phyloP scores from a whole-genome alignment of 2,888 invertebrate genomes.

The Cryptocephalus primarius region DNA sequence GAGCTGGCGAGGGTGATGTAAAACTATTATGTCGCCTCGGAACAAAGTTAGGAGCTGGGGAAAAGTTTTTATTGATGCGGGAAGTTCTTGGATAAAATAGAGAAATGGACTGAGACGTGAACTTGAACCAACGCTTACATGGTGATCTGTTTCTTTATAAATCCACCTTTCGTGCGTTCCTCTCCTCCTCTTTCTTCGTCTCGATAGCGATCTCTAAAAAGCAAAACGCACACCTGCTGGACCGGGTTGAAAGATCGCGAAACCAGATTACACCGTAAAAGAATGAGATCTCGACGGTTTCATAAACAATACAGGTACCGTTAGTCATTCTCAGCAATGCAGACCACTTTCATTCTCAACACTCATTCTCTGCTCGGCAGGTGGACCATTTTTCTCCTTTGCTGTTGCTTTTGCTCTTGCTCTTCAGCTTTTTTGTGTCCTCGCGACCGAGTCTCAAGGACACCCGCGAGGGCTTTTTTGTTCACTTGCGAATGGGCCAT shows the following conservation, averaged over 20 bases:
- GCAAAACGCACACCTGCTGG: slow-evolving; percentile 2
- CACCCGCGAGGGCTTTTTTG: slow-evolving; percentile 1
- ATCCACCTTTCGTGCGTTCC: no score
- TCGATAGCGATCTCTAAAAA: no score
- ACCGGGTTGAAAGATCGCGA: background rate
- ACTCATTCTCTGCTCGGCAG: slow-evolving; percentile 1
- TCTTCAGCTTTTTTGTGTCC: background rate
- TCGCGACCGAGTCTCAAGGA: background rate
- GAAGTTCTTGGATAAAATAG: no score
- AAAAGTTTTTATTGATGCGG: no score
- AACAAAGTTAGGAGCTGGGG: no score
- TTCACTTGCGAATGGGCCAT: no score
- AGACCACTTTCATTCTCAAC: slow-evolving; percentile 13
- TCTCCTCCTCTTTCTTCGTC: no score
- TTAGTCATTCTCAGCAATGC: slow-evolving; percentile 8
- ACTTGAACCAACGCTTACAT: no score
- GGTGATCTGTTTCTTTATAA: no score
- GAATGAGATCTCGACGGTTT: slow-evolving; percentile 8
- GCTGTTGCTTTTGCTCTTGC: background rate
- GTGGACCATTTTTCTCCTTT: slow-evolving; percentile 2
- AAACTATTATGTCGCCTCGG: no score
- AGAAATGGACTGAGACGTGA: no score
- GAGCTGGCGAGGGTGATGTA: no score
- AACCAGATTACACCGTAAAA: slow-evolving; percentile 12
- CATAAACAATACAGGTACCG: slow-evolving; percentile 14